Base-by-base conservation (phyloP, 2,113 vertebrate species). In the Cyprichromis sp. region DNA sequence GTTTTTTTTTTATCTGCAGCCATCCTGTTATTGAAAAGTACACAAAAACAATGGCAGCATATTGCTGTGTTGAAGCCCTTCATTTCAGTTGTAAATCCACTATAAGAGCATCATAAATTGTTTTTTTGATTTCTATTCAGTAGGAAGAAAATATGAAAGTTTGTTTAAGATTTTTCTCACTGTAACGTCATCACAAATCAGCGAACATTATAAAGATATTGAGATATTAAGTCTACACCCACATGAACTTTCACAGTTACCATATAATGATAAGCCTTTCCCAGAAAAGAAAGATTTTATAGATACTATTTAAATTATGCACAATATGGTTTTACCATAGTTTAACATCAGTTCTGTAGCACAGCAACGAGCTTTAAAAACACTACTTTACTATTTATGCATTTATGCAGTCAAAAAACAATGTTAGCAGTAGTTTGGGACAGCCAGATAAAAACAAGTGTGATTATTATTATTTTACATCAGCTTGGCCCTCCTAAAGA, bases 151-250 rank as follows among this genome's bases (percentile, higher is more conserved):
- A 68, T 8, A 9, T 0, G n/a, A 40, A 40, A 68, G 14, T 13
- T 21, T 68, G 36, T 68, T 68, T 68, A 21, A 38, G 40, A 10
- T 9, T 76, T 2, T 76, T 76, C 24, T 50, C 6, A 50, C 3
- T 0, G 71, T 50, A 31, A 76, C 0, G 3, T 50, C 16, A 12
- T 76, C 71, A 50, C 6, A 47, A 29, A 47, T 10, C 0, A 0
- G 40, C 0, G 6, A 45, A 73, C 40, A 47, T 45, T 73, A 73
- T 7, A 73, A 45, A 73, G 21, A 45, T 47, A 3, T 11, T 76
- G 40, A 29, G 2, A 76, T 0, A 76, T 47, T 26, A 76, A 5
- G 40, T 45, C 38, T 45, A 24, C n/a, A 42, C 3, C n/a, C 21
- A 42, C 5, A 24, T 71, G 38, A 42, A 6, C 12, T 73, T 42